These are phyloP conservation scores for Nemotelus nigrinus DNA, from an alignment of 2,888 invertebrate genomes.

Conservation along the genomic window DNA sequence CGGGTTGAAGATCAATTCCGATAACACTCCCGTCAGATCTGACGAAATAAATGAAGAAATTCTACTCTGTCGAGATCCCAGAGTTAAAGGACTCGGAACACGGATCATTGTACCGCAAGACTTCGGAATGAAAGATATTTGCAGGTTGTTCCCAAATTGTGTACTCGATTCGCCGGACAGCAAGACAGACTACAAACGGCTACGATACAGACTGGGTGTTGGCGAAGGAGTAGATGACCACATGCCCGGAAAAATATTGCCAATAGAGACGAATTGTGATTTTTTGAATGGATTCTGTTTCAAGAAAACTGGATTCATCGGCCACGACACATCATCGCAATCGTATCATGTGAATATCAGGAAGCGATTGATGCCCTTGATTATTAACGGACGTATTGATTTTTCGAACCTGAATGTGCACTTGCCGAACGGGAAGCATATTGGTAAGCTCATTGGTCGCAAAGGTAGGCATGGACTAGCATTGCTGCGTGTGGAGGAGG, in stretches of 20 bases:
- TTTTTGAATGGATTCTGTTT: conserved; percentile 92
- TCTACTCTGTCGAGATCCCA: conserved; percentile 70
- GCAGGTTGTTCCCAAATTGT: not conserved
- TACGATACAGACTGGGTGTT: conserved; percentile 85
- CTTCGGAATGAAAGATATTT: conserved; percentile 51
- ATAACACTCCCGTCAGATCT: conserved; percentile 43
- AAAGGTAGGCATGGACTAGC: conserved; percentile 74
- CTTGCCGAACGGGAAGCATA: conserved; percentile 63
- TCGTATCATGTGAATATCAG: conserved; percentile 93
- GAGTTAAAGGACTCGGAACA: conserved; percentile 72
- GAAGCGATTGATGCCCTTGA: conserved; percentile 87
- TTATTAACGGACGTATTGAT: conserved; percentile 63
- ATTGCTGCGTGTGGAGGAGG: conserved; percentile 77
- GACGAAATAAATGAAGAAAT: conserved; percentile 49
- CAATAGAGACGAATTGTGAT: conserved; percentile 91
- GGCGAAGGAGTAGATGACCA: conserved; percentile 86
- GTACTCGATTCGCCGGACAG: conserved; percentile 52
- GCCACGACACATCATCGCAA: conserved; percentile 96
- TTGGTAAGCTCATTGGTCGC: conserved; percentile 77
- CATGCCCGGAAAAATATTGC: conserved; percentile 82
- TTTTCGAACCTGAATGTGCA: conserved; percentile 62
- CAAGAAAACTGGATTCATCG: conserved; percentile 97
- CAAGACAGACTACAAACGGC: conserved; percentile 67
- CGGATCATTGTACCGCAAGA: conserved; percentile 69
- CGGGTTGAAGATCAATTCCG: conserved; percentile 53